Conservation (phyloP, 53 echinoderm and acorn worm genomes). For the Hippasteria phrygiana region DNA sequence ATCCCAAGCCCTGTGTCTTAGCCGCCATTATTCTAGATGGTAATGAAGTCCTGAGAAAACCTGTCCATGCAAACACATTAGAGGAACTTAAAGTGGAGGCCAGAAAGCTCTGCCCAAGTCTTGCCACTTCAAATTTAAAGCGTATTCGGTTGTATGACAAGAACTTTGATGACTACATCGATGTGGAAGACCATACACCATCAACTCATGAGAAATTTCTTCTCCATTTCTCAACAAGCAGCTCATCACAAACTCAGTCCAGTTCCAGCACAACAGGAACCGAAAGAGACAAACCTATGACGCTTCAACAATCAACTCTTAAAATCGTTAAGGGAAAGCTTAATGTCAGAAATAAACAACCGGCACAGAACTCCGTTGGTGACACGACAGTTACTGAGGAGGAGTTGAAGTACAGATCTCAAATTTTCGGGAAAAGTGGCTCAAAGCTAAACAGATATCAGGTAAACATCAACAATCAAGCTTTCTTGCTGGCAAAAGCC, state of each 20-base stretch:
- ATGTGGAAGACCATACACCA: background rate
- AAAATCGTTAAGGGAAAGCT: background rate
- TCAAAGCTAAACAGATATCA: conserved; percentile 51
- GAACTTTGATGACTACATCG: background rate
- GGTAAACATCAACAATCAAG: conserved; percentile 26
- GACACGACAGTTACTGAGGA: conserved; percentile 34
- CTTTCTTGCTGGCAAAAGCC: conserved; percentile 14
- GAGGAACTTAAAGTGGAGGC: conserved; percentile 17
- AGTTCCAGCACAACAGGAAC: background rate
- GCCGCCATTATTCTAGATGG: conserved; percentile 24
- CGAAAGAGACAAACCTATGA: background rate
- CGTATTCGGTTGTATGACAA: conserved; percentile 28
- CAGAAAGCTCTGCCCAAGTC: background rate
- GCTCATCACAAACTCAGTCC: background rate
- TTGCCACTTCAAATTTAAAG: background rate
- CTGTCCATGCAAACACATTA: conserved; percentile 4
- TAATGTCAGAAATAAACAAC: background rate
- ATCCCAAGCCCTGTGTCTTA: conserved; percentile 2
- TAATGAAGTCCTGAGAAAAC: conserved; percentile 32
- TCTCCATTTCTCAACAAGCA: conserved; percentile 8
- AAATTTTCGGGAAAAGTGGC: too few species aligned
- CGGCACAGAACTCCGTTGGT: background rate
- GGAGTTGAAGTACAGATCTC: conserved; percentile 22
- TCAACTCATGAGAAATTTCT: conserved; percentile 47
- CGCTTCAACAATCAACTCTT: background rate